Percentiles rank a stretch among this genome's conserved stretches.
Evolutionary conservation across 2,888 invertebrate genomes (phyloP).

Genomic region (Neoaliturus tenellus): DNA sequence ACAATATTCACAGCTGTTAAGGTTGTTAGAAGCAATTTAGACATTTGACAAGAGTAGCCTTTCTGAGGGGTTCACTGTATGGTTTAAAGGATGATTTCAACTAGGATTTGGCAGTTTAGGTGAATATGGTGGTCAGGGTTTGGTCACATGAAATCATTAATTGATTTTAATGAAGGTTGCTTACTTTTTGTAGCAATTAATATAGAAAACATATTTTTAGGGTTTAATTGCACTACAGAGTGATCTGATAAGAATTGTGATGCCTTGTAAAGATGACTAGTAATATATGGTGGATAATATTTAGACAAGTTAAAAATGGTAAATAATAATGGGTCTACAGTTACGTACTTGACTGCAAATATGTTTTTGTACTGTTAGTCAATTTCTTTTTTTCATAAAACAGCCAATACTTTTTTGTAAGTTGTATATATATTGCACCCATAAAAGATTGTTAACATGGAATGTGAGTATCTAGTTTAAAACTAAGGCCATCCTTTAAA

Average conservation of each 20-base stretch:
- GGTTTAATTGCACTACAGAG: background rate
- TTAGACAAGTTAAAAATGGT: too few relatives aligned
- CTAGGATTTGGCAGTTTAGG: background rate
- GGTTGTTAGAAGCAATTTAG: too few relatives aligned
- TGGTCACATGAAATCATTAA: background rate
- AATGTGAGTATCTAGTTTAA: too few relatives aligned
- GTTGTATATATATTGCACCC: too few relatives aligned
- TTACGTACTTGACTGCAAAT: too few relatives aligned
- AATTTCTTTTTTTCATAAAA: too few relatives aligned
- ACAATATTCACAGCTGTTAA: too few relatives aligned
- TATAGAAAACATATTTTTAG: background rate
- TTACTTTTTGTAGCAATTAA: background rate
- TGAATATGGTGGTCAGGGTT: constrained; percentile 10
- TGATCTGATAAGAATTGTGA: background rate
- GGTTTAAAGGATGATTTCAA: background rate
- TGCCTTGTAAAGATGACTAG: background rate
- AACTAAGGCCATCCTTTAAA: too few relatives aligned
- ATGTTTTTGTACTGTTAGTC: too few relatives aligned
- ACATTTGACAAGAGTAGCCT: background rate
- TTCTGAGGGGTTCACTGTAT: background rate
- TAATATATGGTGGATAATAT: background rate
- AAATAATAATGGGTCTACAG: too few relatives aligned
- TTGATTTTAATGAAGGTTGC: background rate
- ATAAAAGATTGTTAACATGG: too few relatives aligned
- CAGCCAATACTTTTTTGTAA: too few relatives aligned